phyloP scores from a whole-genome alignment of 2,113 vertebrate species.

The Hiodon tergisus region DNA sequence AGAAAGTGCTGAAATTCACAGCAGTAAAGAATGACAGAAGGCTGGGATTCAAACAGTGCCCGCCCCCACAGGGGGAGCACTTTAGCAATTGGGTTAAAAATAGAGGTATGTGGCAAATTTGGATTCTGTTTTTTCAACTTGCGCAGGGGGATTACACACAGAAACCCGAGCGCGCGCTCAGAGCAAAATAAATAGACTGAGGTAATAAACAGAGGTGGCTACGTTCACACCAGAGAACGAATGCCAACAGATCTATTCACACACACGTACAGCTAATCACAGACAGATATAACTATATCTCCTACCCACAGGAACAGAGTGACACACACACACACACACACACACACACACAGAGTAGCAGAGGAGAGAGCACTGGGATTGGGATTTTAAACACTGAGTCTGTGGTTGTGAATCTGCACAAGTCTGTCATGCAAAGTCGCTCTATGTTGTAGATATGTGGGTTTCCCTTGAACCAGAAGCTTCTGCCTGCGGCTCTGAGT shows the following conservation, averaged over 20 bases:
- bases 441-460: too few relatives aligned
- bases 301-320: conserved; percentile 10
- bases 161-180: not conserved
- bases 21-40: too few relatives aligned
- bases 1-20: too few relatives aligned
- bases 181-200: too few relatives aligned
- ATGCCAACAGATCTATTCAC: not conserved
- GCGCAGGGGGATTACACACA: not conserved
- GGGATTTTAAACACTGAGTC: too few relatives aligned
- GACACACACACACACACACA: not conserved
- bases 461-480: too few relatives aligned
- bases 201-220: too few relatives aligned
- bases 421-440: too few relatives aligned
- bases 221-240: too few relatives aligned
- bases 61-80: not conserved
- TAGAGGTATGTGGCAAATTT: not conserved
- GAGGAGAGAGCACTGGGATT: too few relatives aligned
- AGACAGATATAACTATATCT: not conserved
- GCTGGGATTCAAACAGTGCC: not conserved
- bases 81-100: not conserved
- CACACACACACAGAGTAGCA: not conserved
- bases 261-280: conserved; percentile 15
- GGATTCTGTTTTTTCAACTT: not conserved
- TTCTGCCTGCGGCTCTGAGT: too few relatives aligned
- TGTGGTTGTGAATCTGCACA: too few relatives aligned